Evolutionary conservation across 1,140 invertebrate species (phyloP), one percentile per base, ranked within the genome.

Genomic region (Drosophila busckii): DNA sequence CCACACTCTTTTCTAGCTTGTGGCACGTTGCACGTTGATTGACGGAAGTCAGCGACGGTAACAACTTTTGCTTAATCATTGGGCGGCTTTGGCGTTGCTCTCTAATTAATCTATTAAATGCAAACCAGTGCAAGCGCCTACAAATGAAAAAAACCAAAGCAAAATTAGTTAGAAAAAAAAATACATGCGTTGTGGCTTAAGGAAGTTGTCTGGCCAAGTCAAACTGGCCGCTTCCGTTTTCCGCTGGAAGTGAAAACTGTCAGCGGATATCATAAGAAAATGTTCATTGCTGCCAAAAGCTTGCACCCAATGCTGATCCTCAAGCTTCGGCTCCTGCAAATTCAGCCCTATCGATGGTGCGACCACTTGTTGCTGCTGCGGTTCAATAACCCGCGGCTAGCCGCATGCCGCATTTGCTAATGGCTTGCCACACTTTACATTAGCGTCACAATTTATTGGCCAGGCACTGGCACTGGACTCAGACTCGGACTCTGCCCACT

Each of bases 61-160:
- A 68, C 63, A 56, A 69, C 75, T 82, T 82, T 70, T 83, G 76
- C 75, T 75, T 75, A 71, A 82, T 83, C 70, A 82, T 68, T 66
- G 73, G 73, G 75, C 75, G 69, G 75, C 59, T 31, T 54, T 58
- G 46, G 60, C 54, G 40, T 34, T 60, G 65, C n/a, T 52, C 75
- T 82, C 48, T 82, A 82, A 82, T 82, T 82, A 82, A 82, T 82
- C 76, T 82, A 82, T 82, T 82, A 83, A 82, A 83, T 75, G 62
- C 69, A 82, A 61, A 73, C 69, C 65, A 69, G 63, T 50, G 54
- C 41, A 26, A 48, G 48, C 12, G 17, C 53, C 29, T 50, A 40
- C 53, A 66, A 64, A 70, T 46, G 45, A 70, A 64, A 52, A 67
- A 44, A 35, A 58, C 29, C n/a, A 19, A 19, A 41, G 17, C 26